Conservation (phyloP, 2,888 invertebrate genomes). For the Ptychoptera albimana region DNA sequence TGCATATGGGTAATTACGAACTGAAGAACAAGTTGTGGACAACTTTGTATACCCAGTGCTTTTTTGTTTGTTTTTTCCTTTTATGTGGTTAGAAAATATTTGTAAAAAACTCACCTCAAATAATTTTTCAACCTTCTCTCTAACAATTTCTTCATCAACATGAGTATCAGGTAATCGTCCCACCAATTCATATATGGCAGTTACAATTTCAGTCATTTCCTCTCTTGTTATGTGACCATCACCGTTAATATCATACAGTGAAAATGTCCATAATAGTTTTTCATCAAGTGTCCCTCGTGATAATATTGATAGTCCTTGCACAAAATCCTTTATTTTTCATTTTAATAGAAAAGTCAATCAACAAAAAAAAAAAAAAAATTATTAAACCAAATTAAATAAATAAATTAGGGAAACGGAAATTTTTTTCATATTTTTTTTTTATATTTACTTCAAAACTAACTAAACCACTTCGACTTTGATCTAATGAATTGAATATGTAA, state of each 20-base stretch:
- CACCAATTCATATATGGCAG: constrained; percentile 88
- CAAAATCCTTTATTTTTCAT: constrained; percentile 63
- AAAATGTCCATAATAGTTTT: constrained; percentile 90
- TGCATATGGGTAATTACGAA: too few relatives aligned
- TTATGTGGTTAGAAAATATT: neutral
- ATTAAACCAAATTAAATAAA: too few relatives aligned
- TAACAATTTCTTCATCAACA: constrained; percentile 69
- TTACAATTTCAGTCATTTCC: constrained; percentile 91
- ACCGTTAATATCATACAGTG: constrained; percentile 88
- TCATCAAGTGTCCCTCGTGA: constrained; percentile 86
- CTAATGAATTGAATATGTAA: constrained; percentile 91
- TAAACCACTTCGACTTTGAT: constrained; percentile 86
- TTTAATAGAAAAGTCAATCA: constrained; percentile 10
- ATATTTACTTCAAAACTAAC: constrained; percentile 86
- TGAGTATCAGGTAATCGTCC: constrained; percentile 72
- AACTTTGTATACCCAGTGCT: too few relatives aligned
- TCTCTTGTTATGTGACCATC: constrained; percentile 89
- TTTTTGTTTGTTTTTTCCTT: too few relatives aligned
- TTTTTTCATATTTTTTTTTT: too few relatives aligned
- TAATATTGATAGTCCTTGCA: constrained; percentile 80
- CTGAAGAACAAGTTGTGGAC: too few relatives aligned
- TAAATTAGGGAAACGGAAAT: too few relatives aligned
- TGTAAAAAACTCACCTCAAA: constrained; percentile 57
- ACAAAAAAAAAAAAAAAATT: too few relatives aligned
- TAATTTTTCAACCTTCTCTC: constrained; percentile 81